phyloP scores from a whole-genome alignment of 2,797 vertebrate species.

The Melanotaenia trifasciata region DNA sequence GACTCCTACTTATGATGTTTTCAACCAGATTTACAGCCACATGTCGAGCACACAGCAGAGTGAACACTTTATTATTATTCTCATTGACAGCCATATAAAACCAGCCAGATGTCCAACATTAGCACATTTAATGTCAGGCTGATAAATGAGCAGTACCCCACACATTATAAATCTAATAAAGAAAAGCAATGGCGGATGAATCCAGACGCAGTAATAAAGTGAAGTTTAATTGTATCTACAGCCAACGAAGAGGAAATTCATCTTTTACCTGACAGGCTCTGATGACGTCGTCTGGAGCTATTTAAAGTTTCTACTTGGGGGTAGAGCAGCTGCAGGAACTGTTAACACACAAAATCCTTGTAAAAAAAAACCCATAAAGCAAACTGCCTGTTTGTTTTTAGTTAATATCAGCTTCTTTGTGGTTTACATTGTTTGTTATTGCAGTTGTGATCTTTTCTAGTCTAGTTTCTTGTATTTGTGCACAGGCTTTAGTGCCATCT shows the following conservation, averaged over 20 bases:
- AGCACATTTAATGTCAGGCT: conserved; percentile 1
- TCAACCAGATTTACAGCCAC: not conserved
- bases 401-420: not conserved
- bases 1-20: not conserved
- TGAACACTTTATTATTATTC: not conserved
- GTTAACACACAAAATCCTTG: not conserved
- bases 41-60: not conserved
- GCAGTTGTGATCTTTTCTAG: not conserved
- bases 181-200: conserved; percentile 42
- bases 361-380: not conserved
- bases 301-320: conserved; percentile 13
- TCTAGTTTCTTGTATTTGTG: not conserved
- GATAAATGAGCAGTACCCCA: conserved; percentile 29
- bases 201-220: conserved; percentile 27
- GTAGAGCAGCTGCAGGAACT: conserved; percentile 9
- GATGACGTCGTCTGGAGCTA: conserved; percentile 6
- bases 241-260: conserved; percentile 41
- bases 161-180: conserved; percentile 51
- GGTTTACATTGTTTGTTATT: not conserved
- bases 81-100: conserved; percentile 5
- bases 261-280: conserved; percentile 42
- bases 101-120: not conserved
- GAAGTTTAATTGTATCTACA: conserved; percentile 47
- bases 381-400: not conserved
- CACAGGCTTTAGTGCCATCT: not conserved